Percentiles rank a stretch among this genome's conserved stretches.
Conservation (phyloP, 1,140 invertebrate genomes). For the Hylaeus volcanicus region DNA sequence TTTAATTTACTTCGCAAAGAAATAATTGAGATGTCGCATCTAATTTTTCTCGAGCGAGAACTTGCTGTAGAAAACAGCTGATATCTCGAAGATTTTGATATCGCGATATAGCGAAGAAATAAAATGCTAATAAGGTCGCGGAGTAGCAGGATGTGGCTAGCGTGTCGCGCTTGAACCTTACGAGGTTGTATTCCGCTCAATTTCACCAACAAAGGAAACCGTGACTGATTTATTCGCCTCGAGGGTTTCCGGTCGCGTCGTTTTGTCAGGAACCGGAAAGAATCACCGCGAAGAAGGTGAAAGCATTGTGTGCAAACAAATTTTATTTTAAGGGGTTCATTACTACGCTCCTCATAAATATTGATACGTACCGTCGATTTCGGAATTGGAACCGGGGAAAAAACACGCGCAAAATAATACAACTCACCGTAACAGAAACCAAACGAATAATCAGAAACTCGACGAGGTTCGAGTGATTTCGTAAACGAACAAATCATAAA, state of each 20-base stretch:
- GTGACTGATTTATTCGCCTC: slow-evolving; percentile 27
- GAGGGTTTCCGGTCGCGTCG: slow-evolving; percentile 24
- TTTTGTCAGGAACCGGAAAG: slow-evolving; percentile 35
- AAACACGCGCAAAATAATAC: not conserved
- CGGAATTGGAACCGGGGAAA: not conserved
- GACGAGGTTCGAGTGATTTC: too few species aligned
- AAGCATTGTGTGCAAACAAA: slow-evolving; percentile 38
- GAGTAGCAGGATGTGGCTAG: not conserved
- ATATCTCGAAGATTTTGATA: too few species aligned
- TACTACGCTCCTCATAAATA: slow-evolving; percentile 26
- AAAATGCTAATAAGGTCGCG: too few species aligned
- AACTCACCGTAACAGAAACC: too few species aligned
- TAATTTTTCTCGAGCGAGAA: too few species aligned
- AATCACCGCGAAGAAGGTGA: slow-evolving; percentile 26
- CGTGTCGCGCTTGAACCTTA: not conserved
- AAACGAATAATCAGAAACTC: too few species aligned
- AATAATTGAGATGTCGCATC: too few species aligned
- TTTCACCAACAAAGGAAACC: slow-evolving; percentile 19
- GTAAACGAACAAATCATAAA: too few species aligned
- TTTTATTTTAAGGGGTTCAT: slow-evolving; percentile 28
- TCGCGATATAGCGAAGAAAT: too few species aligned
- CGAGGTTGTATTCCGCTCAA: slow-evolving; percentile 14
- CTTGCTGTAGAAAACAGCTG: too few species aligned
- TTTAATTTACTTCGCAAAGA: too few species aligned
- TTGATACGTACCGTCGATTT: slow-evolving; percentile 6